Evolutionary conservation across 2,797 vertebrate species (phyloP).

Genomic region (Protosalanx chinensis): DNA sequence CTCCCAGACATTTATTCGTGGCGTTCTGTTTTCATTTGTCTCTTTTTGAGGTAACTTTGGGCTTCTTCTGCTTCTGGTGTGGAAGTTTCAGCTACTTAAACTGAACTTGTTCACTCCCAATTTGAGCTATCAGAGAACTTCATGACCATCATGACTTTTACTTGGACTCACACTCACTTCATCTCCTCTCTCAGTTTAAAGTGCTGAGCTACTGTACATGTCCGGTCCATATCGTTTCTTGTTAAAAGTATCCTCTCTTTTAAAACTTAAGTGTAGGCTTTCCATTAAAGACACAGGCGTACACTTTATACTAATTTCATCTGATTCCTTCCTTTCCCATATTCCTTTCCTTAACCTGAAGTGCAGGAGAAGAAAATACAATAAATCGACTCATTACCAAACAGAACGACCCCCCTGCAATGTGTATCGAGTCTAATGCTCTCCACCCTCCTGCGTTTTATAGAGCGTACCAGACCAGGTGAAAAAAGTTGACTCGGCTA

Average conservation of each 20-base stretch:
- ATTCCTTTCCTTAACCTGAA: background rate
- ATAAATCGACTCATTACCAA: too few relatives aligned
- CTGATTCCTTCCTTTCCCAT: slow-evolving; percentile 1
- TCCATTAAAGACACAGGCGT: background rate
- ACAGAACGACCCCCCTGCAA: background rate
- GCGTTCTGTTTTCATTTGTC: background rate
- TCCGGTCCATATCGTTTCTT: background rate
- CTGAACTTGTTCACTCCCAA: background rate
- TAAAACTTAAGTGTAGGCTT: background rate
- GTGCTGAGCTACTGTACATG: background rate
- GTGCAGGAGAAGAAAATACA: too few relatives aligned
- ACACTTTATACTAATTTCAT: background rate
- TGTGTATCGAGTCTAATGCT: slow-evolving; percentile 26
- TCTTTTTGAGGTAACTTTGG: background rate
- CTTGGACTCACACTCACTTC: too few relatives aligned
- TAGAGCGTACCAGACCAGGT: slow-evolving; percentile 45
- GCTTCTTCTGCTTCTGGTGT: background rate
- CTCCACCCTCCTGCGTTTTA: slow-evolving; percentile 39
- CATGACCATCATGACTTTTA: background rate
- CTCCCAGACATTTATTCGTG: background rate
- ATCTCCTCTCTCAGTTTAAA: slow-evolving; percentile 16
- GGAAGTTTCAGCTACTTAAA: background rate
- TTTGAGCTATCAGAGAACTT: background rate
- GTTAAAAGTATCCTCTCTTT: background rate
- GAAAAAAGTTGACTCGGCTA: slow-evolving; percentile 53